Base-by-base conservation (phyloP, 2,797 vertebrate genomes). In the Peromyscus nudipes region DNA sequence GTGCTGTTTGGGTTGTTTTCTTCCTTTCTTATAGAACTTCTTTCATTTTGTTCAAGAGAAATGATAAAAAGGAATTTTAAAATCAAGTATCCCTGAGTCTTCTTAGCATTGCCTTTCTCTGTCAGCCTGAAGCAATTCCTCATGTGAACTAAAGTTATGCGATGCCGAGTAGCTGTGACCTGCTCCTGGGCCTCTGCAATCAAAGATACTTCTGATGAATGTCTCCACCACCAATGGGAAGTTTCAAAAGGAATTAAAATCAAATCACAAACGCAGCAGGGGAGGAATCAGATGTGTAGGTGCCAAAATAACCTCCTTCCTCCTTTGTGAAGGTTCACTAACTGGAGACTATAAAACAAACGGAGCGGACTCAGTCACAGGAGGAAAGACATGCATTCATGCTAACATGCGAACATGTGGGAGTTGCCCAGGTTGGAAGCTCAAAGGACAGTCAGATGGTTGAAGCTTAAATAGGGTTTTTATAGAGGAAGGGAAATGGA, bases 21-120 rank as follows among this genome's bases (percentile, higher is more conserved):
- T 95, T 82, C 62, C 2, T 0, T 71, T 57, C 82, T 84, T 14
- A 91, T 77, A 64, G 12, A 40, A 86, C 19, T 79, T 49, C 21
- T 96, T 91, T 89, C 40, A 40, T 96, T 25, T 94, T 97, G 40
- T 81, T 81, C 11, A 96, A 96, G 62, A 80, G 43, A 46, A 94
- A 92, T 88, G 43, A 95, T 96, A 76, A 97, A 97, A 97, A 93
- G 11, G 84, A 69, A 92, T 96, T 94, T 97, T 97, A 14, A 71
- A 92, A 69, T 94, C 92, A 94, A 87, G 67, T 43, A 87, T 80
- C 75, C 91, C 43, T 46, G 60, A 62, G 43, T 46, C 64, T 93
- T 90, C 81, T 71, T 83, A 17, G 31, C 60, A 31, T 37, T 49
- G 27, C 9, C 81, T 85, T 88, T 94, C n/a, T 64, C 0, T n/a